These are phyloP conservation scores for Dendrophyllia cribrosa DNA, from an alignment of 64 coral and sea anemone species.

Conservation along the genomic window DNA sequence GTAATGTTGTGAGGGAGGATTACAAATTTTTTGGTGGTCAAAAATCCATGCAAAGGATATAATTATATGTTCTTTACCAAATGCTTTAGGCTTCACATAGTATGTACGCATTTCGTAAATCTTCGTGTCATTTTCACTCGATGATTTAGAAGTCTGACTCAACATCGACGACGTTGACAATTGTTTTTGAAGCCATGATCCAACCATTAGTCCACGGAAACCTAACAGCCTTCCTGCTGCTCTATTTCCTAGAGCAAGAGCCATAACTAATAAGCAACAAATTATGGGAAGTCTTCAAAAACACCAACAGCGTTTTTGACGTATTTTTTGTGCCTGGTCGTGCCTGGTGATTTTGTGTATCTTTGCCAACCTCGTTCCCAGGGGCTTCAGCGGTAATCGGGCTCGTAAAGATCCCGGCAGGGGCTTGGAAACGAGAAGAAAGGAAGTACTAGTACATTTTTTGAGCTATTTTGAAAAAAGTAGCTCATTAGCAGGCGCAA, in stretches of 20 bases:
- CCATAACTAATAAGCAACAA: not conserved
- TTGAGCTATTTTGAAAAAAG: too few relatives aligned
- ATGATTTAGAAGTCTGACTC: slow-evolving; percentile 8
- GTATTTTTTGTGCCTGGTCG: too few relatives aligned
- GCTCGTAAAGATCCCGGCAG: not conserved
- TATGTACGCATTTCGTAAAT: slow-evolving; percentile 76
- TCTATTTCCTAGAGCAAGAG: not conserved
- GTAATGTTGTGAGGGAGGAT: too few relatives aligned
- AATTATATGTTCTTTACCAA: slow-evolving; percentile 45
- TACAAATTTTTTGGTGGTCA: too few relatives aligned
- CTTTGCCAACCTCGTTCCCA: too few relatives aligned
- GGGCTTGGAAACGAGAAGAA: not conserved
- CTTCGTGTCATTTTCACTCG: slow-evolving; percentile 5
- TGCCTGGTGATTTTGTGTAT: too few relatives aligned
- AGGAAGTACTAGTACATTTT: too few relatives aligned
- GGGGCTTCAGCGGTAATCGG: slow-evolving; percentile 27
- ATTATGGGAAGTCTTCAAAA: too few relatives aligned
- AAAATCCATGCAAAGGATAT: too few relatives aligned
- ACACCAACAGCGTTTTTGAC: too few relatives aligned
- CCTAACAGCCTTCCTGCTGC: not conserved
- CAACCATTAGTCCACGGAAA: not conserved
- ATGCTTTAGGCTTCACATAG: slow-evolving; percentile 55
- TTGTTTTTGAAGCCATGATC: slow-evolving; percentile 10
- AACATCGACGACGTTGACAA: slow-evolving; percentile 16
- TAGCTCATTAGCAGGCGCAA: too few relatives aligned